Evolutionary conservation across 2,888 invertebrate genomes (phyloP).

Genomic region (Artemia sinica): DNA sequence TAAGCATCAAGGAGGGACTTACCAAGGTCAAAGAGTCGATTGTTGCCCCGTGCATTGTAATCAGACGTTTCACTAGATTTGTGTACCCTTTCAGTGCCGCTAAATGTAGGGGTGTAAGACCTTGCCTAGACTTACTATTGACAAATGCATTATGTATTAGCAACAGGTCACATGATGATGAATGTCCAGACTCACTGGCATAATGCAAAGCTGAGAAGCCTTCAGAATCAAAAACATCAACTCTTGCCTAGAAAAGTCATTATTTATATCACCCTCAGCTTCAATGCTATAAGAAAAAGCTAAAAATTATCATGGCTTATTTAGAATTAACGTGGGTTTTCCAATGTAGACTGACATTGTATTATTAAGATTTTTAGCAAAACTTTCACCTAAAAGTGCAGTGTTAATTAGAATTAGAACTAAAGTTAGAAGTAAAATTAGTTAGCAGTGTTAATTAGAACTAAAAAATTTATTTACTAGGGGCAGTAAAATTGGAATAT

Average conservation of each 20-base stretch:
- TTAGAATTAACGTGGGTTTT: not conserved
- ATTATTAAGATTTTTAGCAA: not conserved
- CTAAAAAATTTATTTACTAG: no score
- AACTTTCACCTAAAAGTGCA: not conserved
- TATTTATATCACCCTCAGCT: not conserved
- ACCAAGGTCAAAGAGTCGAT: conserved; percentile 82
- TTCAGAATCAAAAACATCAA: conserved; percentile 95
- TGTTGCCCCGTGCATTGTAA: conserved; percentile 83
- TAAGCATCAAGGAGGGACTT: conserved; percentile 21
- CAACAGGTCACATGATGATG: conserved; percentile 56
- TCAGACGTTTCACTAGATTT: conserved; percentile 69
- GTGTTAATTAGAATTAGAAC: not conserved
- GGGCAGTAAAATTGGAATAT: no score
- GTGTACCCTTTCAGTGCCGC: conserved; percentile 92
- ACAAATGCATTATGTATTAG: conserved; percentile 94
- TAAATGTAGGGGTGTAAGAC: conserved; percentile 86
- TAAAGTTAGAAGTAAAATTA: no score
- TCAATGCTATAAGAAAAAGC: not conserved
- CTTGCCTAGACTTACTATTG: conserved; percentile 91
- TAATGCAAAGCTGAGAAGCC: conserved; percentile 60
- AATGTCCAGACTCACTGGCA: conserved; percentile 34
- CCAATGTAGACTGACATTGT: not conserved
- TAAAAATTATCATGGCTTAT: not conserved
- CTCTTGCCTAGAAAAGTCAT: conserved; percentile 57
- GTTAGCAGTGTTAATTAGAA: no score